Base-by-base conservation (phyloP, 2,888 invertebrate genomes). In the Himalopsyche anomala region DNA sequence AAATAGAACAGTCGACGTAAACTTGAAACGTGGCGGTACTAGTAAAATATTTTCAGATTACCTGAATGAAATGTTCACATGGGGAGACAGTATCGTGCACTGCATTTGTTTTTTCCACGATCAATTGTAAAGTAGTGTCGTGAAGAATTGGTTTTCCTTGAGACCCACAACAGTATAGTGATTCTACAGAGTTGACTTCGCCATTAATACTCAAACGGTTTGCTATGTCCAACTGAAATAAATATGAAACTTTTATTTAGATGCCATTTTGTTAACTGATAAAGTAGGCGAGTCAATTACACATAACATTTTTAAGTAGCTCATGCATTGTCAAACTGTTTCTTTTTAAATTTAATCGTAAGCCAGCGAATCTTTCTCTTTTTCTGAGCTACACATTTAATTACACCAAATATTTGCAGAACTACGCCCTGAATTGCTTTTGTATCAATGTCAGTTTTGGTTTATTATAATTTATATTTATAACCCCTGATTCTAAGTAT, bases 141-240 rank as follows among this genome's bases (percentile, higher is more conserved):
- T 98, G 97, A 88, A 99, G 92, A 90, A 99, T 97, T 5, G 98
- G 97, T 89, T 95, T 95, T n/a, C 97, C 97, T 87, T 94, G 94
- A 84, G 94, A 93, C 87, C 94, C 94, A 90, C 96, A 96, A 89
- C 95, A 95, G 91, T 98, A 97, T 89, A 97, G 92, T 89, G 96
- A 94, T 90, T 95, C 95, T 85, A 96, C 90, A 92, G 88, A 89
- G 90, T 89, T 89, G 90, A 89, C 83, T 88, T 88, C 90, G 90
- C 80, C 89, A 89, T 0, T 90, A 89, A 11, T 90, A 91, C 89
- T 89, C 89, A 92, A 87, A 89, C 90, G 90, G 84, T 91, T 91
- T 28, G 90, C 89, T 84, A 93, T 92, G 89, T 93, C 92, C 91
- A 93, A 88, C 93, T 93, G 89, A 12, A 84, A 87, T 17, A 54